phyloP scores from a whole-genome alignment of 2,888 invertebrate genomes.

The Lampropteryx suffumata region DNA sequence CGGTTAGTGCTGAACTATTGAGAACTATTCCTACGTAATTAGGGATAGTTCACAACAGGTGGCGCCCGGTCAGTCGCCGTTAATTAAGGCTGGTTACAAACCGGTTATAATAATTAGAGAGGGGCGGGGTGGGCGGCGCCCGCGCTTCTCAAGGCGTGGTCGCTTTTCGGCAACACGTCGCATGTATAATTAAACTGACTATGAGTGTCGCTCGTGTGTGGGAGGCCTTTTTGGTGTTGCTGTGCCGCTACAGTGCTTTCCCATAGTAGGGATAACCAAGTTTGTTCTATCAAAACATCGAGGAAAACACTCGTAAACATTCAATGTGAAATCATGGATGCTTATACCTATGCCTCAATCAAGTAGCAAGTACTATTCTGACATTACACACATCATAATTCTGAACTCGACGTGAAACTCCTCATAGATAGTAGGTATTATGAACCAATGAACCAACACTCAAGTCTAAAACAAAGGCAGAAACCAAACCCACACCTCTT shows the following conservation, averaged over 20 bases:
- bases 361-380: too few species aligned
- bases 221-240: slow-evolving; percentile 42
- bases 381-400: too few species aligned
- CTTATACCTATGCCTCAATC: too few species aligned
- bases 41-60: slow-evolving; percentile 65
- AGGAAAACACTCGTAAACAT: neutral
- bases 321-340: too few species aligned
- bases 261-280: neutral
- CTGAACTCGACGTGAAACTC: too few species aligned
- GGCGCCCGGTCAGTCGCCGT: slow-evolving; percentile 59
- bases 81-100: slow-evolving; percentile 72
- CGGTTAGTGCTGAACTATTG: slow-evolving; percentile 29
- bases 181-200: slow-evolving; percentile 58
- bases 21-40: slow-evolving; percentile 42
- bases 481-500: too few species aligned
- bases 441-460: too few species aligned
- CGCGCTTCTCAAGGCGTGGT: slow-evolving; percentile 53
- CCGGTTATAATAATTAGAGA: slow-evolving; percentile 80
- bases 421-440: too few species aligned
- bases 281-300: slow-evolving; percentile 1
- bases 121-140: slow-evolving; percentile 73
- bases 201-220: slow-evolving; percentile 43
- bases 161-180: slow-evolving; percentile 57
- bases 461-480: too few species aligned
- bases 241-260: slow-evolving; percentile 9